Base-by-base conservation (phyloP, 2,888 invertebrate species). In the Ennomos erosarius region DNA sequence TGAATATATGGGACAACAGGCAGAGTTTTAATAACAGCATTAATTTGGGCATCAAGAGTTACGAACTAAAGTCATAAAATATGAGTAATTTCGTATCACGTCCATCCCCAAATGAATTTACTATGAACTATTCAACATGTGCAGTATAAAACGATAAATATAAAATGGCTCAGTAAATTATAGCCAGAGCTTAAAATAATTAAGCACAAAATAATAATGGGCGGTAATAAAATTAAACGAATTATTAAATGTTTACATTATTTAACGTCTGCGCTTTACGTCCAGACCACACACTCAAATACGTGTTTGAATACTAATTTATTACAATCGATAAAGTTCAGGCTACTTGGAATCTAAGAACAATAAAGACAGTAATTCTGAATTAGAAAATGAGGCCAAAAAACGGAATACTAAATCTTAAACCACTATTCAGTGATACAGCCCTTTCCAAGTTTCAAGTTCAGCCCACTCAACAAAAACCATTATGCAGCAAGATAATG, bases 231-330 rank as follows among this genome's bases (percentile, higher is more conserved):
- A 56, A 56, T 54, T 39, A 16, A 55, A 38, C 51, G 39, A 40
- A 60, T 46, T 61, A 56, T 61, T 49, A 36, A 42, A 50, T 59
- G 67, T 64, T 63, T 60, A 68, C 68, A 54, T 55, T 62, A 55
- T 51, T 64, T 60, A 58, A 68, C 45, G 43, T 43, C 42, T 39
- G 16, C 45, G 46, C 54, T 54, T 55, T 64, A 65, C 57, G 52
- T 52, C 16, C 55, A 54, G 64, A 64, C 68, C 68, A 60, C 65
- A 68, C 65, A 65, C 62, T 64, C 42, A 11, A 58, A 51, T 48
- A 38, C 16, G 47, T 55, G 55, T 49, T 60, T 43, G 35, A 44
- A 11, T 39, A 52, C 39, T 48, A 53, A 54, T 49, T 58, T 48
- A 52, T 52, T 40, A 12, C 9, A 9, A 5, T 11, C n/a, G n/a